phyloP scores from a whole-genome alignment of 23 tunicate species.

The Corella eumyota region DNA sequence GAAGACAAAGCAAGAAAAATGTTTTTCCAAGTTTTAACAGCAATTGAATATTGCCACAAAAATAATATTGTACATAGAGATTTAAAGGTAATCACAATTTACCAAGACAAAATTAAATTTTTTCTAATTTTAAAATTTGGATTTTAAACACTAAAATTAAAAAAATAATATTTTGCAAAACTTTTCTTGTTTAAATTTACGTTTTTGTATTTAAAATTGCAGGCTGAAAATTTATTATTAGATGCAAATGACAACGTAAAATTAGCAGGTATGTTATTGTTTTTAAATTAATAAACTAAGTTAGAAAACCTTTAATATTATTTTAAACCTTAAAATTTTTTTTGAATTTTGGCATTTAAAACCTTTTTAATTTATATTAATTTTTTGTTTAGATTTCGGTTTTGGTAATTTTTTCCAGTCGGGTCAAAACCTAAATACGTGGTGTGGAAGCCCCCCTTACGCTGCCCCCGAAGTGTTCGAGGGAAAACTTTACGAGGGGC shows the following conservation, averaged over 20 bases:
- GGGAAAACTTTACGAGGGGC: constrained; percentile 91
- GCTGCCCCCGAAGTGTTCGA: constrained; percentile 97
- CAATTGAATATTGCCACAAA: constrained; percentile 81
- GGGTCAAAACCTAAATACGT: constrained; percentile 62
- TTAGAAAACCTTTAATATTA: background rate
- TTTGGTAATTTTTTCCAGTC: constrained; percentile 79
- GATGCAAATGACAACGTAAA: constrained; percentile 76
- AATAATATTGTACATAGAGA: constrained; percentile 84
- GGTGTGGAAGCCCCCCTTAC: constrained; percentile 98
- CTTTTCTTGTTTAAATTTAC: no score
- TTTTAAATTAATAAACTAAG: background rate
- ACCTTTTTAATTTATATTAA: background rate
- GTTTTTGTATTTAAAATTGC: no score
- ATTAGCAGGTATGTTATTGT: constrained; percentile 50
- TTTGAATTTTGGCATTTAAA: background rate
- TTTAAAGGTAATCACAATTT: constrained; percentile 40
- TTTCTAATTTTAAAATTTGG: no score
- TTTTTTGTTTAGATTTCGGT: constrained; percentile 67
- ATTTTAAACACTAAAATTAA: no score
- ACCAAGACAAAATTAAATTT: no score
- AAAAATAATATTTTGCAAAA: no score
- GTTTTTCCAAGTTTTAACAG: constrained; percentile 71
- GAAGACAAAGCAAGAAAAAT: constrained; percentile 65
- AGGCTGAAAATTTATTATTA: constrained; percentile 82
- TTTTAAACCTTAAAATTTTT: background rate